These are phyloP conservation scores for Campylorhamphus procurvoides DNA, from an alignment of 2,113 vertebrate genomes.

Conservation along the genomic window DNA sequence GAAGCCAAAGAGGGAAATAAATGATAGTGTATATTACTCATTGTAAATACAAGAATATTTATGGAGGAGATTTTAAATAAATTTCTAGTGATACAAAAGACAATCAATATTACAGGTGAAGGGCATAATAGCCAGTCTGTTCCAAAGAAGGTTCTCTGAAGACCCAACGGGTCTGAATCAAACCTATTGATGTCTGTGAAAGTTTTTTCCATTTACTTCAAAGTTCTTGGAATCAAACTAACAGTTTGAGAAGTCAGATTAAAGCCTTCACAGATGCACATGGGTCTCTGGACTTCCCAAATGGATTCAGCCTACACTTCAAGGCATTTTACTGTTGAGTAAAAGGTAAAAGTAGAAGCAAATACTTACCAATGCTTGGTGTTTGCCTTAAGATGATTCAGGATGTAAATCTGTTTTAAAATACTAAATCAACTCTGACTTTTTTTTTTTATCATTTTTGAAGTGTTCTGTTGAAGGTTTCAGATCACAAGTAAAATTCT, in stretches of 20 bases:
- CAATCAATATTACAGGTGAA: not conserved
- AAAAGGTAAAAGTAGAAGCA: not conserved
- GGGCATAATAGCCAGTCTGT: not conserved
- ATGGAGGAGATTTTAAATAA: conserved; percentile 17
- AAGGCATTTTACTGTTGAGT: not conserved
- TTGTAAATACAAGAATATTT: conserved; percentile 46
- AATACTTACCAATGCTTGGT: not conserved
- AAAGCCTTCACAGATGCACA: not conserved
- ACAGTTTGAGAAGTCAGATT: not conserved
- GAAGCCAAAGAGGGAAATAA: conserved; percentile 33
- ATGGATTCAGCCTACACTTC: not conserved
- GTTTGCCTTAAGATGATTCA: not conserved
- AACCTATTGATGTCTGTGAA: not conserved
- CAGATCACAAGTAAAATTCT: not conserved
- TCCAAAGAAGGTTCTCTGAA: not conserved
- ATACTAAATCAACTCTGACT: not conserved
- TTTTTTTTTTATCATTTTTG: not conserved
- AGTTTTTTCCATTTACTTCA: conserved; percentile 30
- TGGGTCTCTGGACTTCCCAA: not conserved
- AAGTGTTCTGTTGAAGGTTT: not conserved
- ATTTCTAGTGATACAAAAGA: not conserved
- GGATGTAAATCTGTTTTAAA: not conserved
- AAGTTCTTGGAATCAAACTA: not conserved
- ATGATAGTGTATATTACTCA: not conserved
- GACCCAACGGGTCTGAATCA: not conserved